A percentile compares a stretch with the other conserved stretches of the same genome.
These are phyloP conservation scores for Rhamnusium bicolor DNA, from an alignment of 2,888 invertebrate species.

Conservation along the genomic window DNA sequence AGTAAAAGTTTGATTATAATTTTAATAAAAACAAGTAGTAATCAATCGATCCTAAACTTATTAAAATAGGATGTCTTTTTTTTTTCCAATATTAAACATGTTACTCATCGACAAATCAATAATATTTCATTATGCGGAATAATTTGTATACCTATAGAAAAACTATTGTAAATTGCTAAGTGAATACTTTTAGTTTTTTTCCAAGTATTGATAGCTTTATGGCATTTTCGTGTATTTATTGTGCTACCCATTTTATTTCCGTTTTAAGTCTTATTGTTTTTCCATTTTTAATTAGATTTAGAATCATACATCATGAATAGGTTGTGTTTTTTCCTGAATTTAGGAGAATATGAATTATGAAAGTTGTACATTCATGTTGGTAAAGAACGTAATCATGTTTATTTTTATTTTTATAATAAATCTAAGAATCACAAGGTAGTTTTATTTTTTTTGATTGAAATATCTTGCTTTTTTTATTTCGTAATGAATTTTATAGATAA, in stretches of 20 bases:
- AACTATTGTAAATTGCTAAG: background rate
- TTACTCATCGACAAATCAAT: too few relatives aligned
- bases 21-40: too few relatives aligned
- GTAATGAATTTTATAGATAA: too few relatives aligned
- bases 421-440: background rate
- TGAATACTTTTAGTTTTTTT: background rate
- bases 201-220: background rate
- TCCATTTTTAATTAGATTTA: background rate
- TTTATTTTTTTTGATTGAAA: background rate
- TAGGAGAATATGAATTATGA: background rate
- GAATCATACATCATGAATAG: background rate
- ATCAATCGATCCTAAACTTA: too few relatives aligned
- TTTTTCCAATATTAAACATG: too few relatives aligned
- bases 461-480: too few relatives aligned
- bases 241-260: background rate
- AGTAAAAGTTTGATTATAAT: too few relatives aligned
- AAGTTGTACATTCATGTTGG: background rate
- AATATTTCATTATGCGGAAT: too few relatives aligned
- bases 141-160: background rate
- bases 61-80: too few relatives aligned
- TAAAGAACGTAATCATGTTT: background rate
- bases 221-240: background rate
- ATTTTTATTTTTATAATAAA: background rate
- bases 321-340: background rate
- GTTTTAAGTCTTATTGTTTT: background rate